These are phyloP conservation scores for Antechinus flavipes DNA, from an alignment of 2,113 vertebrate species.

Conservation along the genomic window DNA sequence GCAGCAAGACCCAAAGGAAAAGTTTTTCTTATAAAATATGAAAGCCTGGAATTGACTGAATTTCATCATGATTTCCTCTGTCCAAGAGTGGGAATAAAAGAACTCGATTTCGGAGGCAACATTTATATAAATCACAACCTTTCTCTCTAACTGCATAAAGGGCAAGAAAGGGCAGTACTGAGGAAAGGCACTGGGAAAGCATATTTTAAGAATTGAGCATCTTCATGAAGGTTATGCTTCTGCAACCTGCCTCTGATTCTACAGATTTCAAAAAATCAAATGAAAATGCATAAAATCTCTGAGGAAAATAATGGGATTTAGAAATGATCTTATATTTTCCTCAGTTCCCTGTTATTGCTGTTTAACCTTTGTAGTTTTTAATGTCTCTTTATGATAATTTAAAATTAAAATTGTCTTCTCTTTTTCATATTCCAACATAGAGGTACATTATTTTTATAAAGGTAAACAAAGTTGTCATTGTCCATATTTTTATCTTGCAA, in stretches of 20 bases:
- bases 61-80: neutral
- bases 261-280: neutral
- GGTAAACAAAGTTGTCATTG: constrained; percentile 13
- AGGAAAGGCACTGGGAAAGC: neutral
- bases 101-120: neutral
- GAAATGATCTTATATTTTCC: neutral
- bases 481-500: neutral
- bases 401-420: constrained; percentile 6
- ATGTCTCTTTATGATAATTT: neutral
- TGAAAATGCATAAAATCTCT: neutral
- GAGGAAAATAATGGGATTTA: constrained; percentile 17
- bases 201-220: neutral
- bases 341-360: neutral
- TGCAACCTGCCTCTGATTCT: neutral
- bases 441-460: constrained; percentile 15
- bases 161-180: neutral
- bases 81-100: constrained; percentile 15
- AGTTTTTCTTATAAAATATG: neutral
- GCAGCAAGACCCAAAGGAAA: neutral
- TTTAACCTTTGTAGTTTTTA: constrained; percentile 39
- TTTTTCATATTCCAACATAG: constrained; percentile 2
- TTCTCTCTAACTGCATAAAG: neutral
- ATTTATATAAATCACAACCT: neutral
- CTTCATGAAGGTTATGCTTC: neutral
- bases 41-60: neutral